Evolutionary conservation across 2,113 vertebrate genomes (phyloP), one percentile per base, ranked within the genome.

Genomic region (Stegastes partitus): DNA sequence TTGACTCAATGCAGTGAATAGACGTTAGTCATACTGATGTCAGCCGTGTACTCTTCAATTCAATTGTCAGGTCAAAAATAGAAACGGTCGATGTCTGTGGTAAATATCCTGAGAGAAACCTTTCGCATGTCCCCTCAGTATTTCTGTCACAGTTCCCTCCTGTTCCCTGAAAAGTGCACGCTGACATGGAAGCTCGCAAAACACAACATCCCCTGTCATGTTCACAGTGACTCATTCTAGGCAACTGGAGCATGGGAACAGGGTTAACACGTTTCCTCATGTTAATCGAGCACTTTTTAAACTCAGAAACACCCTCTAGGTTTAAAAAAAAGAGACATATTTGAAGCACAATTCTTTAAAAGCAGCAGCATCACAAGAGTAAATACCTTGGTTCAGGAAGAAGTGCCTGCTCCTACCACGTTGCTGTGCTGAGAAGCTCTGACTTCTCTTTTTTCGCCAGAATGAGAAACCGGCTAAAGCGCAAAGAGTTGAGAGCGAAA

Each of bases 371-470:
- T 68, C n/a, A 51, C 42, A 51, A 68, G 51, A 75, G 72, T 61
- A 92, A 92, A 91, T 91, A 92, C 92, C 91, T 92, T 78, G 62
- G 75, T 88, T 87, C 54, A 83, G 77, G 83, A 84, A 83, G 89
- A 83, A 83, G 87, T 45, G 80, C 37, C 79, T 85, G 81, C 77
- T 88, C 89, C 84, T 82, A 92, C 80, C 83, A 74, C 76, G 75
- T 37, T 86, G 87, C 80, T 71, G 80, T 57, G 79, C 81, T 77
- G 84, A 84, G 83, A 86, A 87, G 85, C 84, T 91, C 75, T 83
- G 78, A 87, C 64, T 79, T 83, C 74, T 83, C 51, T 82, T 82
- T 82, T 84, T 84, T 84, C 90, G 54, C 82, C 69, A 80, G 84
- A 89, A 83, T 76, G 79, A 84, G 81, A 82, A 74, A 85, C 72